Base-by-base conservation (phyloP, 2,797 vertebrate genomes). In the Aeoliscus strigatus region DNA sequence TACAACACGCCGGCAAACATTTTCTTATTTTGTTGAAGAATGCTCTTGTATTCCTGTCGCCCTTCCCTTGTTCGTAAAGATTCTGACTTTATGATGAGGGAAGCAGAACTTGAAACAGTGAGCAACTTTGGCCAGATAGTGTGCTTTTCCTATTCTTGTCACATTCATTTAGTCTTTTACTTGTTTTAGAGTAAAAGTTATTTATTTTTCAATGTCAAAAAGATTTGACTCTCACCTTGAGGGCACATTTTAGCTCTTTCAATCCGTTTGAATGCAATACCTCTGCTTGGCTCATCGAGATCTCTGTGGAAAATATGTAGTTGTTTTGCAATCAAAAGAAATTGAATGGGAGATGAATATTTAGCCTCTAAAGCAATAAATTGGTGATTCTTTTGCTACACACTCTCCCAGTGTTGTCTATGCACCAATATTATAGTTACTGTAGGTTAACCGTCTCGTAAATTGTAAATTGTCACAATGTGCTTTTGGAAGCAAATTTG, bases 121-220 rank as follows among this genome's bases (percentile, higher is more conserved):
- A 87, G 87, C 87, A 89, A 79, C 86, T 88, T 87, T 88, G 87
- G 86, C 88, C 87, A 88, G 86, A 86, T 77, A 46, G 75, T 79
- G 77, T 81, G 69, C 73, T 77, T 39, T 77, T 73, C 39, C 62
- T 41, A 60, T 56, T 66, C 64, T 47, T 73, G 59, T 82, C 68
- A 68, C 75, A 73, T 75, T 46, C 75, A 75, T 77, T 60, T 84
- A 79, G 71, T 82, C 86, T 89, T 90, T 89, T 88, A 89, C 86
- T 90, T 89, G 88, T 90, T 89, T 85, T 88, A 88, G 83, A 89
- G 86, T 89, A 87, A 89, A 89, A 89, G 65, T 60, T 73, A 49
- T 81, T 83, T 77, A 77, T 75, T 83, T 82, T 84, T 81, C 35
- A 53, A 66, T 70, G 73, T 72, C 63, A 70, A 70, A 76, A 75